Evolutionary conservation across 2,113 vertebrate genomes (phyloP).

Genomic region (Addax nasomaculatus): DNA sequence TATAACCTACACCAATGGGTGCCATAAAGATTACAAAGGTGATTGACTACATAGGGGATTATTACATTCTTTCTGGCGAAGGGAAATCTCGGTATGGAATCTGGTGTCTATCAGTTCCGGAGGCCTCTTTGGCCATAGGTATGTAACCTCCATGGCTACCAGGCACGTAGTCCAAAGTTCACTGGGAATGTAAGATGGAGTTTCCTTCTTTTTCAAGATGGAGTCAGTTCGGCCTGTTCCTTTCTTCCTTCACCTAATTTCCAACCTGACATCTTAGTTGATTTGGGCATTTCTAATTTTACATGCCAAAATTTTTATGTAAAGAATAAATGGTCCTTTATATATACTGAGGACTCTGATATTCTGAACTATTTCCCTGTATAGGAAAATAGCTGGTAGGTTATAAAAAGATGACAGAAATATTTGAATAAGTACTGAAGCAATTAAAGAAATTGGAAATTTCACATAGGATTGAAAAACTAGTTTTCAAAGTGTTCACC

Average conservation of each 20-base stretch:
- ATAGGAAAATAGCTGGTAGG: not conserved
- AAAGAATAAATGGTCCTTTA: not conserved
- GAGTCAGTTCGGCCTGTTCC: not conserved
- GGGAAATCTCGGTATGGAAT: not conserved
- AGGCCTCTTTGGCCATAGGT: not conserved
- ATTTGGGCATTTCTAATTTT: slow-evolving; percentile 8
- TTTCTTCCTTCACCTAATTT: not conserved
- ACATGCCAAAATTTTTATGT: not conserved
- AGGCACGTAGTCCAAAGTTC: not conserved
- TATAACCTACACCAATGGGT: not conserved
- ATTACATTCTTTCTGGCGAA: not conserved
- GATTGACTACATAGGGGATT: not conserved
- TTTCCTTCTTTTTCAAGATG: not conserved
- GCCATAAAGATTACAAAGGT: not conserved
- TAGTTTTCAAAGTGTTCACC: not conserved
- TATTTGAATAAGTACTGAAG: not conserved
- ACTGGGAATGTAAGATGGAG: not conserved
- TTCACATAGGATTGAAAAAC: not conserved
- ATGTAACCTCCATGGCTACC: not conserved
- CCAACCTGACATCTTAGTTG: not conserved
- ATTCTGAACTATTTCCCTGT: not conserved
- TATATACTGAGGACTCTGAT: not conserved
- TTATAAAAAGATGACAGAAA: not conserved
- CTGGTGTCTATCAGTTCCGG: not conserved
- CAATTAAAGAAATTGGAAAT: not conserved